Percentiles rank a stretch among this genome's conserved stretches.
Evolutionary conservation across 2,888 invertebrate species (phyloP).

Genomic region (Linnaemya vulpina): DNA sequence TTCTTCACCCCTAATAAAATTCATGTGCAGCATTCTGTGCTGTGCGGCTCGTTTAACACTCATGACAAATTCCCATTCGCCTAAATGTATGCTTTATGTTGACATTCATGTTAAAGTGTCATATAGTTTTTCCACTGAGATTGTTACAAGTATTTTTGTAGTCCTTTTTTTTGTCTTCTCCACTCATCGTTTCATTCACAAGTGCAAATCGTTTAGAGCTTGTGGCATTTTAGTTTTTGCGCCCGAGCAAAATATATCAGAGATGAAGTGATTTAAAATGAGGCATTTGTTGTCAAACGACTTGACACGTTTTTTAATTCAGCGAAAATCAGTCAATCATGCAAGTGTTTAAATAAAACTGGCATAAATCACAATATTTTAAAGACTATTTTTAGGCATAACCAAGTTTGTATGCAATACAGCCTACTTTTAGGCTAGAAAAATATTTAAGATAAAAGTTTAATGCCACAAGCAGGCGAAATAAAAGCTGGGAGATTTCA

Average conservation of each 20-base stretch:
- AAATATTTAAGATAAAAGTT: not conserved
- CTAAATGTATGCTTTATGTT: constrained; percentile 62
- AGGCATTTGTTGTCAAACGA: constrained; percentile 72
- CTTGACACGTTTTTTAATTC: constrained; percentile 71
- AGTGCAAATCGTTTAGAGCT: constrained; percentile 22
- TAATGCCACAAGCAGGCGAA: not conserved
- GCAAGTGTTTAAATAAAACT: constrained; percentile 7
- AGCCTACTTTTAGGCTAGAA: not conserved
- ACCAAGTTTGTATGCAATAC: not conserved
- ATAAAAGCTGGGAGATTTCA: not conserved
- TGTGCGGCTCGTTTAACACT: not conserved
- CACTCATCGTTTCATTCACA: not conserved
- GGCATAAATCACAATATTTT: not conserved
- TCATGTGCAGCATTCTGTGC: not conserved
- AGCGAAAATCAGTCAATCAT: constrained; percentile 42
- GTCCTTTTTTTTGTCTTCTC: not conserved
- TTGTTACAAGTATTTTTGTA: constrained; percentile 19
- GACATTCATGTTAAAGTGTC: constrained; percentile 71
- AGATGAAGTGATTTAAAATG: constrained; percentile 67
- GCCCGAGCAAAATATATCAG: not conserved
- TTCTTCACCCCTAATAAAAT: constrained; percentile 6
- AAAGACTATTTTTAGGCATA: constrained; percentile 7
- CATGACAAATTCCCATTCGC: constrained; percentile 5
- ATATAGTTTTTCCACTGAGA: constrained; percentile 61
- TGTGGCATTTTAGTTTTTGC: constrained; percentile 45